Base-by-base conservation (phyloP, 2,888 invertebrate species). In the Dryobotodes eremita region DNA sequence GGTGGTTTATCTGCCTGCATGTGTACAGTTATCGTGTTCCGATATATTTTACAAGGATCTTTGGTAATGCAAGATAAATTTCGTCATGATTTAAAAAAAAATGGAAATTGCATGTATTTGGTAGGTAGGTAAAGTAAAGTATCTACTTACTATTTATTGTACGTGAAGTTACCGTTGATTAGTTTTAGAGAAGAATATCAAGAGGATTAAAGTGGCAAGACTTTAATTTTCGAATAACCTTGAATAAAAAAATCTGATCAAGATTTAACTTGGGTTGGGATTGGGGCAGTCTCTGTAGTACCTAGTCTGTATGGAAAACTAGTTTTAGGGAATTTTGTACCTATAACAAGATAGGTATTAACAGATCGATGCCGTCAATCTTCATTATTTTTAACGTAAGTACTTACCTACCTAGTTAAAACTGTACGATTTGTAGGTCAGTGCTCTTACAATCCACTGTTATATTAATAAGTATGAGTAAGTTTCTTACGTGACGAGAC, bases 341-440 rank as follows among this genome's bases (percentile, higher is more conserved):
- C 46, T 46, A 10, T 46, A 10, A 42, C 42, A 42, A 68, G 46
- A 15, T 23, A 11, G 3, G 26, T 31, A 20, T 11, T 46, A n/a
- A 59, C 2, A 13, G 57, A 23, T 31, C 0, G 57, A 66, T 78
- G 36, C 48, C 59, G 70, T 31, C 42, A 61, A 23, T 8, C 13
- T 10, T 36, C 0, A 13, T 79, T 59, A 1, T 17, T 64, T 59
- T 36, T 17, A 46, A 46, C 53, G 17, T 70, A 36, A 3, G 31
- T 36, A 36, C 31, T 3, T n/a, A n/a, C n/a, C 36, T 36, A 36
- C 36, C 36, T 36, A 36, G 2, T 50, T 50, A 31, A 31, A 17
- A 46, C 46, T 77, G 68, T 83, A 77, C 77, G 82, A 50, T 55
- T 77, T 77, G 64, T 83, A 77, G 82, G 82, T 84, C 82, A 81